Evolutionary conservation across 1,140 invertebrate genomes (phyloP).

Genomic region (Heterodera schachtii): DNA sequence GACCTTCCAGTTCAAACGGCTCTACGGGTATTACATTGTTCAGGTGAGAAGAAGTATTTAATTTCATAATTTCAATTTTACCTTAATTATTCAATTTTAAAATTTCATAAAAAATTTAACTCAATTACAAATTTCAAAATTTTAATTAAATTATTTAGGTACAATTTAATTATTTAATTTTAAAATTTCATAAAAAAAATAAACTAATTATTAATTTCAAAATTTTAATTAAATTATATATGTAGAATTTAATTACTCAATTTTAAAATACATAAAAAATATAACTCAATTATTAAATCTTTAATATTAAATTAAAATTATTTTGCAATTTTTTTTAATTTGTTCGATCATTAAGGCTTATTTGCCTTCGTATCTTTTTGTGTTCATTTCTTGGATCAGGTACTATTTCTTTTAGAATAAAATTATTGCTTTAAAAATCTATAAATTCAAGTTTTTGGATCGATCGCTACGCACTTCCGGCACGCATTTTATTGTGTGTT

Average conservation of each 20-base stretch:
- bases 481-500: conserved; percentile 52
- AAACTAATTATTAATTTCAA: no score
- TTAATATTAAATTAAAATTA: not conserved
- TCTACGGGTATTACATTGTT: conserved; percentile 55
- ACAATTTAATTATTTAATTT: no score
- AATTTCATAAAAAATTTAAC: no score
- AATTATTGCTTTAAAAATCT: not conserved
- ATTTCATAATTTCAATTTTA: not conserved
- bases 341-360: conserved; percentile 38
- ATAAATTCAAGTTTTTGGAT: conserved; percentile 42
- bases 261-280: no score
- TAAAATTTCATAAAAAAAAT: no score
- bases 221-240: no score
- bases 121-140: not conserved
- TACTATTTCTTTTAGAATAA: not conserved
- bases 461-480: conserved; percentile 54
- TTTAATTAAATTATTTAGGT: no score
- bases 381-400: conserved; percentile 57
- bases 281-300: no score
- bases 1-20: conserved; percentile 53
- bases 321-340: not conserved
- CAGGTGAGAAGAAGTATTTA: conserved; percentile 35
- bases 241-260: no score
- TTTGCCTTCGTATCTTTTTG: conserved; percentile 53
- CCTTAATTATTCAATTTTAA: conserved; percentile 16